Evolutionary conservation across 2,113 vertebrate genomes (phyloP).

Genomic region (Capreolus pygargus): DNA sequence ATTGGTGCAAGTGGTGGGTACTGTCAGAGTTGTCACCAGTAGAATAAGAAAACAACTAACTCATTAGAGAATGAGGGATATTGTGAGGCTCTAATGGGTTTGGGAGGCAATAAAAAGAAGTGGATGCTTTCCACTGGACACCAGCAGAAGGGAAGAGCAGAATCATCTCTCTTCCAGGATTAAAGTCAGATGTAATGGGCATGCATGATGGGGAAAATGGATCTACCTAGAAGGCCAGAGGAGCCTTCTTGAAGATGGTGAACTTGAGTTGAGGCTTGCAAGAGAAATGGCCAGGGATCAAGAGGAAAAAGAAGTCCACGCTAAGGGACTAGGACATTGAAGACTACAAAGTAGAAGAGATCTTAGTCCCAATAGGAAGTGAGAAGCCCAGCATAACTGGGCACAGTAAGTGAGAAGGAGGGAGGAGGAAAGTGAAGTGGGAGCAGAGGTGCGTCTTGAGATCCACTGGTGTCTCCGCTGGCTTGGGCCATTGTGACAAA

Average conservation of each 20-base stretch:
- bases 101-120: neutral
- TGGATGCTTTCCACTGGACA: neutral
- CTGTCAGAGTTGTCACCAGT: neutral
- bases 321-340: neutral
- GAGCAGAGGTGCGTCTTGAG: neutral
- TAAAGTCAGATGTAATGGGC: neutral
- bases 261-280: neutral
- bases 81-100: neutral
- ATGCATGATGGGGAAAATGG: neutral
- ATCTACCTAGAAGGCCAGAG: neutral
- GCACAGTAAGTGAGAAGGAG: neutral
- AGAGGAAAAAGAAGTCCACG: neutral
- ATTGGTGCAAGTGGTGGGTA: neutral
- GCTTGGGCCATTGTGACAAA: neutral
- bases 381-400: neutral
- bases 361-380: neutral
- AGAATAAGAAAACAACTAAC: neutral
- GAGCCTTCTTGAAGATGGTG: neutral
- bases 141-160: neutral
- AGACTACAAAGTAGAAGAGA: neutral
- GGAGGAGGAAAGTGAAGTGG: neutral
- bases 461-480: neutral
- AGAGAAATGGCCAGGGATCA: neutral
- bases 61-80: neutral
- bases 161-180: neutral